Conservation (phyloP, 2,113 vertebrate genomes). For the Muntiacus muntjak region DNA sequence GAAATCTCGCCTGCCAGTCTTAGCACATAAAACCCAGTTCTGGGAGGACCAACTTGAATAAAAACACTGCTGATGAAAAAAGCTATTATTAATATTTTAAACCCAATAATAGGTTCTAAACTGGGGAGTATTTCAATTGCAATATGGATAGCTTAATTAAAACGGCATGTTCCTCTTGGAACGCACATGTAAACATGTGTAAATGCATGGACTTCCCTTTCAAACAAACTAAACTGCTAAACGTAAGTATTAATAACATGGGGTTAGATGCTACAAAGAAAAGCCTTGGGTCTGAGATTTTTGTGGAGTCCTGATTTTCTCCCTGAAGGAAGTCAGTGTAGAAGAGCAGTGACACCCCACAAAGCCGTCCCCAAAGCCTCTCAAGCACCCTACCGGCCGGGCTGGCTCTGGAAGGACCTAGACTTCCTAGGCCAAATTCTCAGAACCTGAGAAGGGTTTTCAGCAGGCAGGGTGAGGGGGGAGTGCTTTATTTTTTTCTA, state of each 20-base stretch:
- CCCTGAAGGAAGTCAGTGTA: not conserved
- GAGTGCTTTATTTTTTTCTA: not conserved
- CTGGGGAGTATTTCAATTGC: not conserved
- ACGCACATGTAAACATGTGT: not conserved
- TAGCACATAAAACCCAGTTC: conserved; percentile 63
- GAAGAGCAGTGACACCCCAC: not conserved
- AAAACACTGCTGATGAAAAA: not conserved
- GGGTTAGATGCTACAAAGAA: not conserved
- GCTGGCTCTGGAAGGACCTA: not conserved
- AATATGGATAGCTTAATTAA: not conserved
- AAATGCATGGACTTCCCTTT: not conserved
- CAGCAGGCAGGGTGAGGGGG: not conserved
- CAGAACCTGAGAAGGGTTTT: not conserved
- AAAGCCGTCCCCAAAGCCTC: not conserved
- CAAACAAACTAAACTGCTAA: not conserved
- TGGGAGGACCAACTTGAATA: conserved; percentile 51
- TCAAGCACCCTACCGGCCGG: not conserved
- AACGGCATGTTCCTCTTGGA: not conserved
- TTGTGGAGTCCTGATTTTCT: not conserved
- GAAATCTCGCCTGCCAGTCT: conserved; percentile 73
- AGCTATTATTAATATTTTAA: conserved; percentile 42
- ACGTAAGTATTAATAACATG: not conserved
- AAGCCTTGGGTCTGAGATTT: not conserved
- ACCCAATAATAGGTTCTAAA: not conserved
- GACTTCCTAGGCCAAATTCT: not conserved